Percentiles rank a stretch among this genome's conserved stretches.
Conservation (phyloP, 2,888 invertebrate genomes). For the Netelia fuscicornis region DNA sequence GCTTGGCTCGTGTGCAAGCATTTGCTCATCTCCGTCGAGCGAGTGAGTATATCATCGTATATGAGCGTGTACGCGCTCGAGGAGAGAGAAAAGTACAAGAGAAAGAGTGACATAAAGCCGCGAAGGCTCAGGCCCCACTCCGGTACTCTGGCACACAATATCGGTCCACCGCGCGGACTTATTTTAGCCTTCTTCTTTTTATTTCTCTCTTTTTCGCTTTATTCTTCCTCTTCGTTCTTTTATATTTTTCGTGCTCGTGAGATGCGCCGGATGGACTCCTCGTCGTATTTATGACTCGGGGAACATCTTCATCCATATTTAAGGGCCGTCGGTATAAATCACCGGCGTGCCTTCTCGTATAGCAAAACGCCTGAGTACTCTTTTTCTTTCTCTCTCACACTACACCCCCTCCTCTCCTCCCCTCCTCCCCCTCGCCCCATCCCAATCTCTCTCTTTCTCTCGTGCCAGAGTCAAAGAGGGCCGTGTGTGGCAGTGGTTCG, state of each 20-base stretch:
- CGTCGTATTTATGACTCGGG: slow-evolving; percentile 76
- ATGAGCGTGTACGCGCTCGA: slow-evolving; percentile 33
- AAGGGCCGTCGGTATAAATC: slow-evolving; percentile 78
- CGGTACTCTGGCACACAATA: slow-evolving; percentile 19
- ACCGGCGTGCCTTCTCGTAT: slow-evolving; percentile 67
- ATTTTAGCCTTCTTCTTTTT: slow-evolving; percentile 32
- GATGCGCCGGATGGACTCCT: slow-evolving; percentile 64
- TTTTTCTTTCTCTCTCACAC: slow-evolving; percentile 50
- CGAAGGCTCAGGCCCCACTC: slow-evolving; percentile 24
- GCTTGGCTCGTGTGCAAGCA: slow-evolving; percentile 61
- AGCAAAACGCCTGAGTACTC: slow-evolving; percentile 64
- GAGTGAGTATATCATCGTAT: slow-evolving; percentile 62
- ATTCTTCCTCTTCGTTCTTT: slow-evolving; percentile 32
- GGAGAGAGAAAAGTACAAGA: slow-evolving; percentile 42
- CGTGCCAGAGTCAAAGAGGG: slow-evolving; percentile 34
- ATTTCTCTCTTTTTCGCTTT: slow-evolving; percentile 34
- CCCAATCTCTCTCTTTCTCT: slow-evolving; percentile 12
- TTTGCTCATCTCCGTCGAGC: slow-evolving; percentile 50
- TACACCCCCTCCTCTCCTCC: not conserved
- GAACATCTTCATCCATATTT: slow-evolving; percentile 80
- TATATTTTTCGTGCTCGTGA: slow-evolving; percentile 48
- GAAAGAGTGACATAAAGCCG: slow-evolving; percentile 66
- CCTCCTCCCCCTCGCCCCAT: too few relatives aligned
- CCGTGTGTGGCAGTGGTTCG: slow-evolving; percentile 38
- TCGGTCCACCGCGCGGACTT: slow-evolving; percentile 33